Evolutionary conservation across 2,113 vertebrate genomes (phyloP).

Genomic region (Laterallus jamaicensis): DNA sequence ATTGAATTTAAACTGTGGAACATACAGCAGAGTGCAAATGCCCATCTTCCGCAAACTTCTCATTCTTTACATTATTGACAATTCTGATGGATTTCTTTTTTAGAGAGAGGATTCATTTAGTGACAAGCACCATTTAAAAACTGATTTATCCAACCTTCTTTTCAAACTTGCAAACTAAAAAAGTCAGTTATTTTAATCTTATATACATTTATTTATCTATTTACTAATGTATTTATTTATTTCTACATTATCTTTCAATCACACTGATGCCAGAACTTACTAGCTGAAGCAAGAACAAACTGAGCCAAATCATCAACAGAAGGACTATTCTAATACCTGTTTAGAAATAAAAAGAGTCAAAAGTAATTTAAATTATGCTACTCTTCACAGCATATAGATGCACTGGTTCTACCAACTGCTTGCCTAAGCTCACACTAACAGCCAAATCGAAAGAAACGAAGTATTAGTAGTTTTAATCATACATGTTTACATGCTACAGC

Average conservation of each 20-base stretch:
- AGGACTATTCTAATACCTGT: not conserved
- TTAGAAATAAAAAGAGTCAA: not conserved
- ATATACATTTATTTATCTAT: not conserved
- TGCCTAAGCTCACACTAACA: not conserved
- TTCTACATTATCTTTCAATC: not conserved
- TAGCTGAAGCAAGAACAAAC: not conserved
- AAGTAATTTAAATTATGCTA: not conserved
- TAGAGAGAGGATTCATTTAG: not conserved
- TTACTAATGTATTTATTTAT: not conserved
- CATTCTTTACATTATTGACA: fast-evolving
- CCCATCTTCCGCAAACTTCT: not conserved
- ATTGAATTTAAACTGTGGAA: not conserved
- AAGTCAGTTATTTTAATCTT: not conserved
- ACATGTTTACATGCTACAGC: constrained; percentile 15
- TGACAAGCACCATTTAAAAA: not conserved
- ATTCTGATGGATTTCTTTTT: not conserved
- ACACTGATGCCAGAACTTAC: not conserved
- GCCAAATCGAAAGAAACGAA: not conserved
- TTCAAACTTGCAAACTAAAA: not conserved
- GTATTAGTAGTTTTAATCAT: constrained; percentile 28
- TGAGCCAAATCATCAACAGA: not conserved
- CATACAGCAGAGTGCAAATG: not conserved
- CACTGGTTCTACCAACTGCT: constrained; percentile 5
- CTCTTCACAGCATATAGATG: not conserved
- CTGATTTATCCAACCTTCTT: not conserved